These are phyloP conservation scores for Nemotelus pantherinus DNA, from an alignment of 2,888 invertebrate species.

Conservation along the genomic window DNA sequence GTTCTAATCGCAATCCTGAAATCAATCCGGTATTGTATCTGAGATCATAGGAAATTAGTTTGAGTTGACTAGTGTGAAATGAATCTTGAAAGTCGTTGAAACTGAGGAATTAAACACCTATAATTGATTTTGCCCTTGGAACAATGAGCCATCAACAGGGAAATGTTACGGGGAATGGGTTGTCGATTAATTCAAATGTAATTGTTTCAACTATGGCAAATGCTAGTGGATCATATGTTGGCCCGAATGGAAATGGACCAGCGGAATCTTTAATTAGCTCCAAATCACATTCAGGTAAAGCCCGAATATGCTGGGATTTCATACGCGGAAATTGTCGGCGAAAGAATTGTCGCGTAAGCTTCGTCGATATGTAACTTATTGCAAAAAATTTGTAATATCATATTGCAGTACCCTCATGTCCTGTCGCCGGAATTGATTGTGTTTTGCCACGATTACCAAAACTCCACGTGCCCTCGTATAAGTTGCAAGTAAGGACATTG, in stretches of 20 bases:
- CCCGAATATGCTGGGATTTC: conserved; percentile 69
- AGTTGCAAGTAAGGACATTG: conserved; percentile 69
- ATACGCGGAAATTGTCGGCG: conserved; percentile 68
- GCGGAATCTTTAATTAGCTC: too few species aligned
- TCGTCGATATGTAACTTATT: not conserved
- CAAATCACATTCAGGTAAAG: not conserved
- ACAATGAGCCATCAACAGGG: not conserved
- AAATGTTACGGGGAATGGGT: not conserved
- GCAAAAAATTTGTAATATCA: not conserved
- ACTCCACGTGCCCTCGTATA: conserved; percentile 76
- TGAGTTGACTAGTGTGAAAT: too few species aligned
- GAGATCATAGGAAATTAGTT: too few species aligned
- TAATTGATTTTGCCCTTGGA: too few species aligned
- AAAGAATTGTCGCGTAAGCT: conserved; percentile 53
- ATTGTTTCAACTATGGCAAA: not conserved
- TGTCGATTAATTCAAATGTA: not conserved
- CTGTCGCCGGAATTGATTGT: conserved; percentile 56
- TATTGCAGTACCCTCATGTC: conserved; percentile 54
- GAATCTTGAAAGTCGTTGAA: too few species aligned
- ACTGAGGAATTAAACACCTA: too few species aligned
- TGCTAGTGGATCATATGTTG: not conserved
- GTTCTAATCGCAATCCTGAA: too few species aligned
- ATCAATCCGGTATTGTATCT: too few species aligned
- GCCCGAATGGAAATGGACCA: not conserved
- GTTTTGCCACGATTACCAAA: conserved; percentile 78